These are phyloP conservation scores for Sitodiplosis mosellana DNA, from an alignment of 1,140 invertebrate species.

Conservation along the genomic window DNA sequence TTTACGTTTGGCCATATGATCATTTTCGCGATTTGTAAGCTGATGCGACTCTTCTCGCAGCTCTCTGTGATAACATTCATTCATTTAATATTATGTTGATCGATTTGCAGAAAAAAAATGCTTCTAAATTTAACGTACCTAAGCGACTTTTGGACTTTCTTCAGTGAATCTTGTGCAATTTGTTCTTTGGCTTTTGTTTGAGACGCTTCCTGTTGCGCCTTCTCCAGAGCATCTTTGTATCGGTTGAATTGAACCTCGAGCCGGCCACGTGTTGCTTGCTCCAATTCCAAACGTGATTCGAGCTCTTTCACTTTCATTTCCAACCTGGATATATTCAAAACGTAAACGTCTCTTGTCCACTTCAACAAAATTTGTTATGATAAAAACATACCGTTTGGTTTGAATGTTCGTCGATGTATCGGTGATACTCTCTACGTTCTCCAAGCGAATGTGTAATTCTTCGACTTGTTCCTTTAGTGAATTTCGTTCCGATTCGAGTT, in stretches of 20 bases:
- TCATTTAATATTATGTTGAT: not conserved
- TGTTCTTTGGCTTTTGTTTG: slow-evolving; percentile 50
- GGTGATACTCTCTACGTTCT: slow-evolving; percentile 56
- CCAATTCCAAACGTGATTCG: slow-evolving; percentile 75
- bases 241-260: slow-evolving; percentile 68
- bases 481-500: slow-evolving; percentile 57
- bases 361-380: not conserved
- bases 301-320: slow-evolving; percentile 72
- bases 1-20: slow-evolving; percentile 44
- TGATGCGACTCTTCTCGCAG: slow-evolving; percentile 49
- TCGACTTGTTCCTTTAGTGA: slow-evolving; percentile 54
- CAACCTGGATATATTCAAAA: slow-evolving; percentile 23
- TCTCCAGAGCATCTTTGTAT: slow-evolving; percentile 68
- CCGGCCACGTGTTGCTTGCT: slow-evolving; percentile 63
- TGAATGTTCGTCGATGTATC: slow-evolving; percentile 60
- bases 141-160: slow-evolving; percentile 47
- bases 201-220: slow-evolving; percentile 52
- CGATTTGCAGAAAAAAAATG: not conserved
- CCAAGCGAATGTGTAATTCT: slow-evolving; percentile 54
- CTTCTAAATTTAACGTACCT: not conserved
- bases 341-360: not conserved
- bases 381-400: slow-evolving; percentile 29
- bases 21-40: slow-evolving; percentile 45
- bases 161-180: slow-evolving; percentile 51
- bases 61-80: slow-evolving; percentile 33